These are phyloP conservation scores for Lepidochitona cinerea DNA, from an alignment of 2,888 invertebrate genomes.

Conservation along the genomic window DNA sequence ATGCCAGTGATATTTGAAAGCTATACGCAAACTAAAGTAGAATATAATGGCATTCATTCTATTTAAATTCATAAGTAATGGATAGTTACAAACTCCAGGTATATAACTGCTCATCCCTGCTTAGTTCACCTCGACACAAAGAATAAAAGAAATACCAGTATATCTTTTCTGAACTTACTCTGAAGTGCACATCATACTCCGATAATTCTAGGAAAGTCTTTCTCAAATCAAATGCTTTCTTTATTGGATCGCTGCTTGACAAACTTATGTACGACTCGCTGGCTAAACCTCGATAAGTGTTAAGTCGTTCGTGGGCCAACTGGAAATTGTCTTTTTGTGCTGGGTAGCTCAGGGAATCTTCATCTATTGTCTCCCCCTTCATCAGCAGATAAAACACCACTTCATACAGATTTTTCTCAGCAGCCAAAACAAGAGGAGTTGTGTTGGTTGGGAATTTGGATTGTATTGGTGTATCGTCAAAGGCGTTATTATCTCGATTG, in stretches of 20 bases:
- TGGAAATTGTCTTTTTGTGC: background rate
- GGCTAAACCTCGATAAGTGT: conserved; percentile 35
- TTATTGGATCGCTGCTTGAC: conserved; percentile 33
- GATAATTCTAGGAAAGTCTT: conserved; percentile 28
- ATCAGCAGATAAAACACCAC: background rate
- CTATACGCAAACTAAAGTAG: no score
- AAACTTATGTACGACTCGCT: conserved; percentile 39
- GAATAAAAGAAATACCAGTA: no score
- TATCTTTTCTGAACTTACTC: no score
- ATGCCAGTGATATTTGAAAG: no score
- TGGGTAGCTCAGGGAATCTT: background rate
- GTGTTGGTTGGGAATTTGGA: background rate
- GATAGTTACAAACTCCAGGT: no score
- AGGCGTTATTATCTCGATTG: background rate
- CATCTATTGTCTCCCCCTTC: background rate
- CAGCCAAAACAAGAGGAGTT: background rate
- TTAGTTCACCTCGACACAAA: no score
- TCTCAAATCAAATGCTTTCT: conserved; percentile 34
- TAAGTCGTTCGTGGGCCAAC: conserved; percentile 23
- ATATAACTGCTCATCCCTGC: no score
- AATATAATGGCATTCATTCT: no score
- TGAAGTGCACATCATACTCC: conserved; percentile 42
- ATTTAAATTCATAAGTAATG: no score
- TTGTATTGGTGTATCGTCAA: background rate
- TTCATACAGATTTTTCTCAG: conserved; percentile 1